Evolutionary conservation across 92 coral and sea anemone genomes (phyloP).

Genomic region (Phenganax marumi): DNA sequence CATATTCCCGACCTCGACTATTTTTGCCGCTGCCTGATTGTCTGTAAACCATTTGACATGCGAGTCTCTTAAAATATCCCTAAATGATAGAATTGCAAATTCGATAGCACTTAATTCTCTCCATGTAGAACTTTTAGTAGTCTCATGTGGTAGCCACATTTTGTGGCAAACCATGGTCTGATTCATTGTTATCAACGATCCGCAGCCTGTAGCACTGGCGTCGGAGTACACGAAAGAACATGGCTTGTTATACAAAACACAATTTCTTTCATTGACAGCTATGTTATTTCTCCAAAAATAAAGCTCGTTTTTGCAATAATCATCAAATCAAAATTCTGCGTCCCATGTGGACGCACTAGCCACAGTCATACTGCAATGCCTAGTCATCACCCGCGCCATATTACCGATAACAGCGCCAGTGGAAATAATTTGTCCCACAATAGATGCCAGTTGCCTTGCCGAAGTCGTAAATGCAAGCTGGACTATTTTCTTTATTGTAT

Average conservation of each 20-base stretch:
- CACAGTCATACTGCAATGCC: slow-evolving; percentile 55
- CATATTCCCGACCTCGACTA: slow-evolving; percentile 20
- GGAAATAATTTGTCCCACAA: slow-evolving; percentile 56
- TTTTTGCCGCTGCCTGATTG: slow-evolving; percentile 22
- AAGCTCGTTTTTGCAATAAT: slow-evolving; percentile 51
- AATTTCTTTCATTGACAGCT: not conserved
- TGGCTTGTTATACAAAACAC: not conserved
- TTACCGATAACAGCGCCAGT: slow-evolving; percentile 50
- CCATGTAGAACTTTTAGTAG: not conserved
- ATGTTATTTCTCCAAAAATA: slow-evolving; percentile 36
- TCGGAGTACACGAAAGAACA: slow-evolving; percentile 17
- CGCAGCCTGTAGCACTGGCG: slow-evolving; percentile 29
- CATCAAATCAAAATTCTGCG: slow-evolving; percentile 33
- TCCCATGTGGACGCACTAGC: slow-evolving; percentile 45
- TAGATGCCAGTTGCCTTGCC: slow-evolving; percentile 49
- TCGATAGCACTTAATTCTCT: not conserved
- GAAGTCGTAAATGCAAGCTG: not conserved
- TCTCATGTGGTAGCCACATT: not conserved
- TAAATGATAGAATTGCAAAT: not conserved
- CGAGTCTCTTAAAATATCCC: not conserved
- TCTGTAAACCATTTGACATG: slow-evolving; percentile 42
- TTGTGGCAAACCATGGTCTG: not conserved
- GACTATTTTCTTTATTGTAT: slow-evolving; percentile 10
- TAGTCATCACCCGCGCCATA: slow-evolving; percentile 48
- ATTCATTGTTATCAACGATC: not conserved